Evolutionary conservation across 2,888 invertebrate genomes (phyloP), one percentile per base, ranked within the genome.

Genomic region (Neelides folsomi): DNA sequence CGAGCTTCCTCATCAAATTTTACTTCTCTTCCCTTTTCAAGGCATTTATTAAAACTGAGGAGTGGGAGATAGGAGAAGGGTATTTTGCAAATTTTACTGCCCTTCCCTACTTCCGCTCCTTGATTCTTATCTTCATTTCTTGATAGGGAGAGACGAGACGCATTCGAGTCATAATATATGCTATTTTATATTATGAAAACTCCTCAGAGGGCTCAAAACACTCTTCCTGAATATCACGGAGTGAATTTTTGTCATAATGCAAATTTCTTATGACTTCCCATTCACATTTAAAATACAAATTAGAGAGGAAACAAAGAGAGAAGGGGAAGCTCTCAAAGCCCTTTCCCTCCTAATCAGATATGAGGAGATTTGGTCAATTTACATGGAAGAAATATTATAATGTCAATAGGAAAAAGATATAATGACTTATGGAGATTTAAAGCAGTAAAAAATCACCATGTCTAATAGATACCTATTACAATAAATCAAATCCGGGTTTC

Each of bases 1-100:
- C 51, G 51, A 41, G 48, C 49, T 54, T 51, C 49, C 51, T 47
- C 34, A 20, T 51, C 37, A 54, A 54, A 54, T 54, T 50, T 38
- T 47, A 45, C 54, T 16, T 38, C 27, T 20, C 45, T 46, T 51
- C 51, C 40, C 45, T 45, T 51, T 39, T 46, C 46, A 51, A 53
- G 27, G 27, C 27, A 27, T 27, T 27, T 27, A 27, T 27, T 27
- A 27, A 27, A 38, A 20, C 19, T 15, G 39, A 39, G 20, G 27
- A 12, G 41, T 45, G 45, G 19, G 44, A 12, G n/a, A 41, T 16
- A 27, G 41, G 41, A 16, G 18, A 27, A 34, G 41, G 40, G 39
- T 15, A 37, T 46, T 27, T 37, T 36, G 49, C 41, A 49, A 49
- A 49, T 27, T 18, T 36, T 35, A 37, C 36, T 37, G 37, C 36